These are phyloP conservation scores for Andrena marginata DNA, from an alignment of 2,888 invertebrate species.

Conservation along the genomic window DNA sequence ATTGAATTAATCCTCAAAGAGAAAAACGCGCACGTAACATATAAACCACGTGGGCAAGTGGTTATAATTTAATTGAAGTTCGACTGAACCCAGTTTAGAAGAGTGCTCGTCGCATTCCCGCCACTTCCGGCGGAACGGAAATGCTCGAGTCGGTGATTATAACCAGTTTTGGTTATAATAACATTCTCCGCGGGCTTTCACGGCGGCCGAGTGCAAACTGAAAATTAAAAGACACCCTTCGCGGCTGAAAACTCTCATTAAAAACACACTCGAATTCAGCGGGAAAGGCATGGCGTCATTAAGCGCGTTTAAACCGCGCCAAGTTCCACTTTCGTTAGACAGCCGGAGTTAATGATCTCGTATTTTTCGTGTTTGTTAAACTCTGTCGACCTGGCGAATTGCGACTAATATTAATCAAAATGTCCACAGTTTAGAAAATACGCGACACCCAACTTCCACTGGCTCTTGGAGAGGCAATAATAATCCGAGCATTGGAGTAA, in stretches of 20 bases:
- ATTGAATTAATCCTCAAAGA: background rate
- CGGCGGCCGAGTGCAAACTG: background rate
- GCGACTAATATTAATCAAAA: slow-evolving; percentile 15
- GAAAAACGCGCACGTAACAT: background rate
- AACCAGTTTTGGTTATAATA: slow-evolving; percentile 42
- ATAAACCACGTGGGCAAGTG: background rate
- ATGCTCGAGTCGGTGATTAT: slow-evolving; percentile 31
- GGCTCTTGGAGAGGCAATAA: too few relatives aligned
- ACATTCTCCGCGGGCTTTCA: slow-evolving; percentile 11
- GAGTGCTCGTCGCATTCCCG: slow-evolving; percentile 4
- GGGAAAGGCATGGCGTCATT: slow-evolving; percentile 28
- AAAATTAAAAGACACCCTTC: slow-evolving; percentile 40
- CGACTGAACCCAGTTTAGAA: background rate
- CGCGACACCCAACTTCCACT: background rate
- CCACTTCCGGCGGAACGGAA: background rate
- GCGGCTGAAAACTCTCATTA: slow-evolving; percentile 54
- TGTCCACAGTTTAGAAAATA: background rate
- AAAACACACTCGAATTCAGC: slow-evolving; percentile 44
- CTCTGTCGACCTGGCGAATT: background rate
- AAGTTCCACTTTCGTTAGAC: slow-evolving; percentile 44
- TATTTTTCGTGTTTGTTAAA: slow-evolving; percentile 17
- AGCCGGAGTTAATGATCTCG: slow-evolving; percentile 44
- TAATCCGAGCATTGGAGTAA: too few relatives aligned
- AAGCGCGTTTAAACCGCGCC: slow-evolving; percentile 30
- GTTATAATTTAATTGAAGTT: background rate